These are phyloP conservation scores for Empis livida DNA, from an alignment of 2,888 invertebrate species.

Conservation along the genomic window DNA sequence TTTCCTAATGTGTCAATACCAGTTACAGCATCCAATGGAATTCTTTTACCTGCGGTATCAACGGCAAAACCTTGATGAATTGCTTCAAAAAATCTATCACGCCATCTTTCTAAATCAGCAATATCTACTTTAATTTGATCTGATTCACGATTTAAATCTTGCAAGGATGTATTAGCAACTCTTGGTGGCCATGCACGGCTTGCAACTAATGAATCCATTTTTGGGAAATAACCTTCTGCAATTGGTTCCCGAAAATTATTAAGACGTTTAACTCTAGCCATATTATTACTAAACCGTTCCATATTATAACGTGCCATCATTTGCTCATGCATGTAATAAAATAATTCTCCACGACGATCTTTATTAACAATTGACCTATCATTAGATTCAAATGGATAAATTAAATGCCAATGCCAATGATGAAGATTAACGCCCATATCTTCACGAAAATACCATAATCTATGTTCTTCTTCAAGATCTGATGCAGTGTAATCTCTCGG, in stretches of 20 bases:
- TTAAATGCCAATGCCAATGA: slow-evolving; percentile 40
- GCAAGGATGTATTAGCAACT: slow-evolving; percentile 39
- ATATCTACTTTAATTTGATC: slow-evolving; percentile 51
- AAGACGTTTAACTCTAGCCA: slow-evolving; percentile 45
- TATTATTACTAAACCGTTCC: slow-evolving; percentile 55
- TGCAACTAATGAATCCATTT: slow-evolving; percentile 59
- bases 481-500: slow-evolving; percentile 56
- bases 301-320: slow-evolving; percentile 46
- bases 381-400: slow-evolving; percentile 56
- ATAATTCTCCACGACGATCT: slow-evolving; percentile 57
- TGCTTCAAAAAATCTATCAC: slow-evolving; percentile 52
- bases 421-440: slow-evolving; percentile 36
- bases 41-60: slow-evolving; percentile 31
- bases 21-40: slow-evolving; percentile 45
- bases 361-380: slow-evolving; percentile 38
- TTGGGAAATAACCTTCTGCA: slow-evolving; percentile 64
- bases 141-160: slow-evolving; percentile 49
- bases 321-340: slow-evolving; percentile 65
- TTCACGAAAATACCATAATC: slow-evolving; percentile 54
- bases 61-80: slow-evolving; percentile 46
- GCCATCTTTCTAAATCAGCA: slow-evolving; percentile 56
- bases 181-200: slow-evolving; percentile 59
- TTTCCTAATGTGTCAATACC: slow-evolving; percentile 67
- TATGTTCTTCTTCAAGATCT: slow-evolving; percentile 55
- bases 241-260: slow-evolving; percentile 53